These are phyloP conservation scores for Caenorhabditis afra DNA, from an alignment of 2,888 invertebrate genomes.

Conservation along the genomic window DNA sequence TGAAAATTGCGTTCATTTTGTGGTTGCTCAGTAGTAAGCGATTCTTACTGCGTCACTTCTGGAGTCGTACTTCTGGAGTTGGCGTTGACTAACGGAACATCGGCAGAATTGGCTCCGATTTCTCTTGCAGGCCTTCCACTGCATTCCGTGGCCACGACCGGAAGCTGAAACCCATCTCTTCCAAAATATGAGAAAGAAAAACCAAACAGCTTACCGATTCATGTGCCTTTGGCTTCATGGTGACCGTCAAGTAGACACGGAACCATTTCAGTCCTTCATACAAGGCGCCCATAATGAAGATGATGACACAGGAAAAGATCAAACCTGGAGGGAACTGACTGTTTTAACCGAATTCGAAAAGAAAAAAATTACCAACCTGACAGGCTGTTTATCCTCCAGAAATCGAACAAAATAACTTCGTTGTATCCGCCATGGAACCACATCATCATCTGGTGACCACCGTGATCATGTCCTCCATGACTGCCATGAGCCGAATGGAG, in stretches of 20 bases:
- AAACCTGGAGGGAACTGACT: conserved; percentile 82
- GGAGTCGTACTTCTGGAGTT: not conserved
- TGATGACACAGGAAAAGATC: conserved; percentile 91
- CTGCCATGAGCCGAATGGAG: not conserved
- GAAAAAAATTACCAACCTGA: conserved; percentile 24
- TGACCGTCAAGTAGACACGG: conserved; percentile 1
- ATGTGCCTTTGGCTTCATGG: not conserved
- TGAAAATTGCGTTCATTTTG: conserved; percentile 1
- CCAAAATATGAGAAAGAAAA: not conserved
- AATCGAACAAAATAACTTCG: conserved; percentile 79
- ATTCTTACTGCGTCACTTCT: not conserved
- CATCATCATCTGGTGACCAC: conserved; percentile 75
- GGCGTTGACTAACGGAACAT: conserved; percentile 19
- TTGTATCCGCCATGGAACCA: conserved; percentile 77
- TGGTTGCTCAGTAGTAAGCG: not conserved
- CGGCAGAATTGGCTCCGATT: not conserved
- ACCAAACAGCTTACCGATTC: conserved; percentile 9
- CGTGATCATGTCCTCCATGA: not conserved
- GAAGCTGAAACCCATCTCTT: not conserved
- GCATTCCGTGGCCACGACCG: not conserved
- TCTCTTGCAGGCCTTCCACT: not conserved
- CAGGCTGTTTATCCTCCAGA: conserved; percentile 71
- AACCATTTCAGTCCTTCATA: conserved; percentile 95
- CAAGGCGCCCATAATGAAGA: conserved; percentile 92
- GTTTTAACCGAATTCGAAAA: not conserved